Conservation (phyloP, 2,888 invertebrate genomes). For the Pandemis cinnamomeana region DNA sequence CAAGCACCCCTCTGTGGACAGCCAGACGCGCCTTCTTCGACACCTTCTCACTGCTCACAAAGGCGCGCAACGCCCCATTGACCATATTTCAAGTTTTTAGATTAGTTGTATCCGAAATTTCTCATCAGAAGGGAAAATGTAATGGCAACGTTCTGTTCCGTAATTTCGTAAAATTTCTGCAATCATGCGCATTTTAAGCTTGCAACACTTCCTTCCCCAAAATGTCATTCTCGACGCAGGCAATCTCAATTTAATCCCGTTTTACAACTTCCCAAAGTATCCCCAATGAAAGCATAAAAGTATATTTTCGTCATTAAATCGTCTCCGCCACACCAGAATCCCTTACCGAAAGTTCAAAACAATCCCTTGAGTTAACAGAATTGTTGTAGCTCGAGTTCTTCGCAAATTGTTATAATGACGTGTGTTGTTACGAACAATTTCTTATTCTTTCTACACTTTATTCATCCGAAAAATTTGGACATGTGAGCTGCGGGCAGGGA, state of each 20-base stretch:
- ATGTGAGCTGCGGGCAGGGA: not conserved
- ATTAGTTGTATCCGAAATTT: no score
- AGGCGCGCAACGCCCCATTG: no score
- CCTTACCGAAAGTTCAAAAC: conserved; percentile 28
- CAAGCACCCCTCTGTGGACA: no score
- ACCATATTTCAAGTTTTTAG: no score
- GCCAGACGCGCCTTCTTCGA: no score
- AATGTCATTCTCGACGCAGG: not conserved
- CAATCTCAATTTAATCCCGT: conserved; percentile 27
- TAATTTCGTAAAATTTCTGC: not conserved
- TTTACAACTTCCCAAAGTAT: conserved; percentile 24
- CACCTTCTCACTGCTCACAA: no score
- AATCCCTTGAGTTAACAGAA: conserved; percentile 25
- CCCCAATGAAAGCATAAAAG: conserved; percentile 23
- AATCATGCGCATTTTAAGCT: conserved; percentile 27
- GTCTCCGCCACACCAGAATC: not conserved
- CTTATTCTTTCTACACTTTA: conserved; percentile 9
- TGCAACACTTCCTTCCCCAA: not conserved
- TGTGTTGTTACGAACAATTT: conserved; percentile 32
- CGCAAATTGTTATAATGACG: conserved; percentile 38
- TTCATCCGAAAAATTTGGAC: conserved; percentile 3
- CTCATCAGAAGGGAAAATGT: no score
- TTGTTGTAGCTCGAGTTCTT: conserved; percentile 31
- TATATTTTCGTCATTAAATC: conserved; percentile 24
- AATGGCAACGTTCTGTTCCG: no score